Evolutionary conservation across 2,888 invertebrate genomes (phyloP), one percentile per base, ranked within the genome.

Genomic region (Thera britannica): DNA sequence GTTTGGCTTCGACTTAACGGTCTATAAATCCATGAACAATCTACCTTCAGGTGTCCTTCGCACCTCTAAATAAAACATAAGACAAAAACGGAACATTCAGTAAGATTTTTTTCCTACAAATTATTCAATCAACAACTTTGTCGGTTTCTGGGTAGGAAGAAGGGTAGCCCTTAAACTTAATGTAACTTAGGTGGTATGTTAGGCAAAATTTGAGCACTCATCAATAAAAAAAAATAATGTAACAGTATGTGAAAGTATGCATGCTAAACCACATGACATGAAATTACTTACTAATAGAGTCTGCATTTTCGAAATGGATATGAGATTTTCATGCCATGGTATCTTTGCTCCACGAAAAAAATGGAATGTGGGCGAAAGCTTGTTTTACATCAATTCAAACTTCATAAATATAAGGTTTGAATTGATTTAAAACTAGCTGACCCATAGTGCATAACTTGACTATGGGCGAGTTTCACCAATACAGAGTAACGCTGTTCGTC

Each of bases 1-100:
- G 58, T 62, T 36, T 62, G 59, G 65, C 67, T 71, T 67, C 62
- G 5, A 55, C 35, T 55, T 9, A 49, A 58, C 61, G 34, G 46
- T 60, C 23, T 44, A 59, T 38, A 52, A 23, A 64, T 12, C 36
- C 12, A 46, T 44, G 51, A 49, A 41, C 49, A 23, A 23, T 41
- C 7, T 5, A 12, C 23, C 23, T 6, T 51, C 12, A 51, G 23
- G 23, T 51, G 12, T 23, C 12, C 51, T 23, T 51, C 23, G 23
- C 23, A 12, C 23, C 7, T 1, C 51, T 23, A 51, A 51, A 23
- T 23, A 23, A 51, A 51, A 51, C 7, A 12, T 51, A 49, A 38
- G 5, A 38, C 5, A 5, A 0, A n/a, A 49, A 49, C 4, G 4
- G 3, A 49, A n/a, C n/a, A 49, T 49, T 49, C 49, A 49, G 49